Evolutionary conservation across 2,888 invertebrate genomes (phyloP).

Genomic region (Thalpophila matura): DNA sequence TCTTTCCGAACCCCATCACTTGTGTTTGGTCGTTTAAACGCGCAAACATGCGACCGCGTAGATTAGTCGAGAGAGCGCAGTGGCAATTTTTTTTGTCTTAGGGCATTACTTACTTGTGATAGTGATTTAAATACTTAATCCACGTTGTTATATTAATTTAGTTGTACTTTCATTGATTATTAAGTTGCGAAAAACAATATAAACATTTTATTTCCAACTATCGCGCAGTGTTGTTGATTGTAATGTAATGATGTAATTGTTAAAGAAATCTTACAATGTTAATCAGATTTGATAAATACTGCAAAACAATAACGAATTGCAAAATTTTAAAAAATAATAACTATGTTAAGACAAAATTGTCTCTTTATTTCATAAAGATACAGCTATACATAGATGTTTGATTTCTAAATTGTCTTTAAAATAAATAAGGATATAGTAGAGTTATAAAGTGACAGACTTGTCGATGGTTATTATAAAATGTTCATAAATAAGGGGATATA

Average conservation of each 20-base stretch:
- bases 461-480: conserved; percentile 14
- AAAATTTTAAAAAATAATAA: too few species aligned
- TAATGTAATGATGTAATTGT: background rate
- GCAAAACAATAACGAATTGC: too few species aligned
- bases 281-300: too few species aligned
- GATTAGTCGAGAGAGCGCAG: background rate
- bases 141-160: background rate
- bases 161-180: background rate
- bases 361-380: background rate
- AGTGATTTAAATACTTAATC: conserved; percentile 11
- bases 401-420: background rate
- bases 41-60: background rate
- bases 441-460: conserved; percentile 8
- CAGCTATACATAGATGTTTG: background rate
- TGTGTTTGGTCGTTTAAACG: too few species aligned
- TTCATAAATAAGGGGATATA: conserved; percentile 1
- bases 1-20: too few species aligned
- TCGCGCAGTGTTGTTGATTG: background rate
- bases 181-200: background rate
- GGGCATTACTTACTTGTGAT: conserved; percentile 31
- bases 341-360: background rate
- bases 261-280: background rate
- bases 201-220: background rate
- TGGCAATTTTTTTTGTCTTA: background rate
- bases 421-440: conserved; percentile 1